Evolutionary conservation across 2,113 vertebrate species (phyloP), one percentile per base, ranked within the genome.

Genomic region (Orthochromis indermauri): DNA sequence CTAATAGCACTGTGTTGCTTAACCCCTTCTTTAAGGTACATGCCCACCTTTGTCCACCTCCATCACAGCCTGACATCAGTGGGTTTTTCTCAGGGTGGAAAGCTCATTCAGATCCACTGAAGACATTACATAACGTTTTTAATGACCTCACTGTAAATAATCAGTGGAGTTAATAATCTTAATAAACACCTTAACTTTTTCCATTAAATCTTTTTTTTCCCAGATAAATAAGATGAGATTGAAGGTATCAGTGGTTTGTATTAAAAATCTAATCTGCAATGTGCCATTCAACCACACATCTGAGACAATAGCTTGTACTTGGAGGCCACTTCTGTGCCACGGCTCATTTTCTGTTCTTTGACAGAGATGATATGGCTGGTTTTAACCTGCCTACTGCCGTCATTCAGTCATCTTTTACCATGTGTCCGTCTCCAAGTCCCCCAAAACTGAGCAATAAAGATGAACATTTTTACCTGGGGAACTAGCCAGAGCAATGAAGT

Each of bases 381-480:
- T 71, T 68, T 66, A 16, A 42, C 37, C 21, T 73, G 47, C 28
- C 47, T 47, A 80, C 45, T 66, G 83, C n/a, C 10, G 14, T 73
- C 45, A 78, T 49, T 82, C 63, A n/a, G 26, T 51, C 40, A 42
- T 17, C 4, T 17, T 45, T 40, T 57, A 55, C 57, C 16, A 78
- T 26, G 40, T 86, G 84, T 81, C 53, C 2, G 6, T 37, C 73
- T 71, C 42, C 66, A 81, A 5, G 85, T 93, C 89, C 81, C 71
- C 84, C 73, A 80, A 86, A 84, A 2, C 78, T 81, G 16, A 92
- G 78, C 83, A 82, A 54, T 24, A 80, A 47, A 10, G 78, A 86
- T 82, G 24, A 73, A 88, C 35, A 37, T 12, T 42, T 59, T 92
- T 87, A 86, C 89, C 85, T 19, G 59, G 88, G 87, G 85, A 93